Conservation (phyloP, 1,140 invertebrate species). For the Halyomorpha halys region DNA sequence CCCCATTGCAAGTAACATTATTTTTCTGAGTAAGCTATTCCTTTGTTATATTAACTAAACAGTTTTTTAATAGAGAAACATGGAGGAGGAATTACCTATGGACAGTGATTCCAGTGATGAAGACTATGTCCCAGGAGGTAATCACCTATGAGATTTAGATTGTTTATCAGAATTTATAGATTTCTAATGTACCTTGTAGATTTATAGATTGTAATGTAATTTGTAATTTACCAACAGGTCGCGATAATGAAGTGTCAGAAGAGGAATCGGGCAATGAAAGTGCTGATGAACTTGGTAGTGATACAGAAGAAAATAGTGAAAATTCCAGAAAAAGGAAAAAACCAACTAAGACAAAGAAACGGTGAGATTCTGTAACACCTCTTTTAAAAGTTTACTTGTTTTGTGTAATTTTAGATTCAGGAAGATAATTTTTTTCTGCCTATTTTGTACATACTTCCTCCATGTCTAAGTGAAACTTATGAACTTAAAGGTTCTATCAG, state of each 20-base stretch:
- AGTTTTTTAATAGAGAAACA: too few species aligned
- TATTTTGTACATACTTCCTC: too few species aligned
- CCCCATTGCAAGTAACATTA: too few species aligned
- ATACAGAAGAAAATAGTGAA: not conserved
- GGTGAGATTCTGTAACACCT: not conserved
- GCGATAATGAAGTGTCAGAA: constrained; percentile 6
- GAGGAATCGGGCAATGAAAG: constrained; percentile 22
- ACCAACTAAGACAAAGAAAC: not conserved
- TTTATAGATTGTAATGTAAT: not conserved
- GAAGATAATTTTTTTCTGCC: too few species aligned
- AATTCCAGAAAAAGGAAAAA: not conserved
- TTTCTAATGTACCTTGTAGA: too few species aligned
- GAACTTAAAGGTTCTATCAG: too few species aligned
- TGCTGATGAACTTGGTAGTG: not conserved
- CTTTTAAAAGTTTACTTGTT: too few species aligned
- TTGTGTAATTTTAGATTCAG: too few species aligned
- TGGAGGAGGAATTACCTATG: constrained; percentile 6
- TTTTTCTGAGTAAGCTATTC: too few species aligned
- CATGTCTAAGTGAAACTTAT: too few species aligned
- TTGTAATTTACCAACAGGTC: not conserved
- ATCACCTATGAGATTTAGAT: not conserved
- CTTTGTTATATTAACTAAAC: too few species aligned
- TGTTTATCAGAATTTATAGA: too few species aligned
- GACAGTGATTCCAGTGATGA: constrained; percentile 27
- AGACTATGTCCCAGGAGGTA: constrained; percentile 29